Conservation (phyloP, 2,888 invertebrate species). For the Erebia palarica region DNA sequence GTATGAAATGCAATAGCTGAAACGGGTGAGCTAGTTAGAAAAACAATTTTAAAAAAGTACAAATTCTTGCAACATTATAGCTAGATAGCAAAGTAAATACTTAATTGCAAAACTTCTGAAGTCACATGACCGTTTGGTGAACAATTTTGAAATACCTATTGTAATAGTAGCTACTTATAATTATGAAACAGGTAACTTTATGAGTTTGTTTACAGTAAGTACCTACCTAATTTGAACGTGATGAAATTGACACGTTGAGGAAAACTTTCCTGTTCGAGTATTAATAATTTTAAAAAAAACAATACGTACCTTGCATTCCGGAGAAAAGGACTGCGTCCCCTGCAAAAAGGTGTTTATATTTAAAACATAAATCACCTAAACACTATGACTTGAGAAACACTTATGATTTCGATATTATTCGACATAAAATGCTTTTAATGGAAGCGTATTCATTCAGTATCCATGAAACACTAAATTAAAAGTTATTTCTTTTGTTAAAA, state of each 20-base stretch:
- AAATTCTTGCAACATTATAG: too few relatives aligned
- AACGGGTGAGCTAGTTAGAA: too few relatives aligned
- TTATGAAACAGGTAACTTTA: not conserved
- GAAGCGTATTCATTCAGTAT: not conserved
- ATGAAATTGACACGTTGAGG: not conserved
- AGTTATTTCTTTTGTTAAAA: slow-evolving; percentile 1
- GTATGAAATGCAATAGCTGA: too few relatives aligned
- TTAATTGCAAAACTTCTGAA: not conserved
- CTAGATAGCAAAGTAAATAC: too few relatives aligned
- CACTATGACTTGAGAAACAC: slow-evolving; percentile 20
- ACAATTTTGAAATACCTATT: too few relatives aligned
- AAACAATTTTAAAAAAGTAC: too few relatives aligned
- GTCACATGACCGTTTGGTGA: not conserved
- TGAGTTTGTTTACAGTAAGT: not conserved
- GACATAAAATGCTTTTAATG: not conserved
- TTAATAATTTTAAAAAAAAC: not conserved
- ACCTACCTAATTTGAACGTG: not conserved
- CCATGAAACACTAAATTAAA: not conserved
- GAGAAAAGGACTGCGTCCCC: slow-evolving; percentile 85
- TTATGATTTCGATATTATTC: not conserved
- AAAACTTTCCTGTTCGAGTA: not conserved
- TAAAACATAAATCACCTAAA: slow-evolving; percentile 31
- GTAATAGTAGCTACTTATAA: too few relatives aligned
- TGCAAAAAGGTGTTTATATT: slow-evolving; percentile 65
- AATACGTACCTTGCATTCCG: slow-evolving; percentile 83